Percentiles rank a stretch among this genome's conserved stretches.
Conservation (phyloP, 2,888 invertebrate species). For the Mechanitis mazaeus region DNA sequence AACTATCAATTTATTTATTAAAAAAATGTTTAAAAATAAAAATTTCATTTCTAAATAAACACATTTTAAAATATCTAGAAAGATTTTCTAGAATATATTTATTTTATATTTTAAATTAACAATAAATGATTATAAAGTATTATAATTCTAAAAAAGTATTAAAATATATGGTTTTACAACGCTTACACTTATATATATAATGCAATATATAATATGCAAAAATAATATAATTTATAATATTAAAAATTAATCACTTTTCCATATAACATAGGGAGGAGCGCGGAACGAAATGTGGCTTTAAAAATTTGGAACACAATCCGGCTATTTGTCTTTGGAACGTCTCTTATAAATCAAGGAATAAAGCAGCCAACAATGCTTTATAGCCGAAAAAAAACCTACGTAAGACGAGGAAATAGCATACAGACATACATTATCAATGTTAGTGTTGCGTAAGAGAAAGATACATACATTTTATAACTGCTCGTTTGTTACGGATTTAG, state of each 20-base stretch:
- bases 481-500: conserved; percentile 15
- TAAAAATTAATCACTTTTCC: conserved; percentile 51
- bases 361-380: conserved; percentile 80
- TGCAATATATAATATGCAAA: not conserved
- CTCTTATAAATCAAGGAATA: conserved; percentile 83
- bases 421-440: conserved; percentile 68
- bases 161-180: no score
- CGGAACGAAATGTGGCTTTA: conserved; percentile 85
- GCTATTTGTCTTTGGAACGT: conserved; percentile 86
- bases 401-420: conserved; percentile 74
- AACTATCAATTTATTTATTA: no score
- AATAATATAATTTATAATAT: conserved; percentile 28
- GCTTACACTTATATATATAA: no score
- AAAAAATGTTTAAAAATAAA: no score
- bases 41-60: no score
- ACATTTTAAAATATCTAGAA: no score
- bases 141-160: no score
- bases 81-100: no score
- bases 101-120: no score
- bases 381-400: conserved; percentile 75
- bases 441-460: conserved; percentile 61
- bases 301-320: conserved; percentile 88
- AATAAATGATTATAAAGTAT: no score
- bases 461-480: conserved; percentile 21
- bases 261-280: conserved; percentile 66